Conservation (phyloP, 1,140 invertebrate species). For the Neodiprion fabricii region DNA sequence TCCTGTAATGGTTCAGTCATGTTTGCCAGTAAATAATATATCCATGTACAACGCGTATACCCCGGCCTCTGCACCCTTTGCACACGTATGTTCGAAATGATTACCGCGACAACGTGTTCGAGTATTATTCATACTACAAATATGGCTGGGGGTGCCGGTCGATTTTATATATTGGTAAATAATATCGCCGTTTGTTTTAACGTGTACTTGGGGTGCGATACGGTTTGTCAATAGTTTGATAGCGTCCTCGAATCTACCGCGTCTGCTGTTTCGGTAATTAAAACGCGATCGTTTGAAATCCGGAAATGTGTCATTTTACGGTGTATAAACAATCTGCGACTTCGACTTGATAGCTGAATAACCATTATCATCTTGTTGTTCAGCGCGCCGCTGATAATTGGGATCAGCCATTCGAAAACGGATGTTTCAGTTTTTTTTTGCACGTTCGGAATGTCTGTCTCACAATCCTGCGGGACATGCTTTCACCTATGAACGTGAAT, state of each 20-base stretch:
- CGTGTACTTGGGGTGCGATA: conserved; percentile 22
- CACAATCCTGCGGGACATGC: too few species aligned
- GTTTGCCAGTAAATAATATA: not conserved
- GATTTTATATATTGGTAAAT: conserved; percentile 41
- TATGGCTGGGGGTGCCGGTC: conserved; percentile 24
- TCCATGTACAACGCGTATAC: not conserved
- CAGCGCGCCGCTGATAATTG: too few species aligned
- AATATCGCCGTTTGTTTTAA: conserved; percentile 11
- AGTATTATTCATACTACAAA: conserved; percentile 12
- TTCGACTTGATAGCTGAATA: too few species aligned
- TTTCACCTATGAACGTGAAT: not conserved
- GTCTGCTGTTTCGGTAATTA: conserved; percentile 43
- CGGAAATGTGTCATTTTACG: conserved; percentile 45
- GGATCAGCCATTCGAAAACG: too few species aligned
- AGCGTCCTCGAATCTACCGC: conserved; percentile 34
- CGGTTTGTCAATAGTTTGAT: conserved; percentile 45
- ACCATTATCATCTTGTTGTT: too few species aligned
- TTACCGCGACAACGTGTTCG: conserved; percentile 1
- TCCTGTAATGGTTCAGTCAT: not conserved
- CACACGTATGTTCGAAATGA: not conserved
- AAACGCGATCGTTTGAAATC: conserved; percentile 46
- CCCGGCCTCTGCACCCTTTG: too few species aligned
- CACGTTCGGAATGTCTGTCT: too few species aligned
- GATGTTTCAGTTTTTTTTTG: too few species aligned
- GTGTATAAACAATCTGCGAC: conserved; percentile 5